Conservation (phyloP, 2,797 vertebrate species). For the Aulostomus chinensis region DNA sequence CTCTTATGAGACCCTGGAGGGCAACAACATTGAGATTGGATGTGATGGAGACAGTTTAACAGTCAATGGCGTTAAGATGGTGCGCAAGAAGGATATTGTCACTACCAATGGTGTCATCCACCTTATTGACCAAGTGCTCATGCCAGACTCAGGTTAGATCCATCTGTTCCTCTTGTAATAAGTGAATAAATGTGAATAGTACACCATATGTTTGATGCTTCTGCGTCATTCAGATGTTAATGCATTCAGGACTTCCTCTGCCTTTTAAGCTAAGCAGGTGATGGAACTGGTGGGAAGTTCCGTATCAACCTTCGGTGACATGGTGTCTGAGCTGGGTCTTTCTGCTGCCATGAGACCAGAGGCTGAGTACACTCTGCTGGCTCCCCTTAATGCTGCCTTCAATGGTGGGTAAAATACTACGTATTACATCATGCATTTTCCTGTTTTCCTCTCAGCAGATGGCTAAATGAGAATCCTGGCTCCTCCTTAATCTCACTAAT, state of each 20-base stretch:
- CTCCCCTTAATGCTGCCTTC: slow-evolving; percentile 88
- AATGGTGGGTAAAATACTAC: slow-evolving; percentile 79
- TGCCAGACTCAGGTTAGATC: slow-evolving; percentile 94
- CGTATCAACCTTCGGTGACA: slow-evolving; percentile 88
- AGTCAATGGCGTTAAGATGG: slow-evolving; percentile 95
- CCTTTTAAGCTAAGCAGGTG: slow-evolving; percentile 90
- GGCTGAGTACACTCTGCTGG: slow-evolving; percentile 91
- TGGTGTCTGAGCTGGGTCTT: slow-evolving; percentile 90
- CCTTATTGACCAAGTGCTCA: slow-evolving; percentile 90
- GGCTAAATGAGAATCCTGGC: slow-evolving; percentile 14
- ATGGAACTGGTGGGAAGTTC: slow-evolving; percentile 87
- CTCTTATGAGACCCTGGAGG: slow-evolving; percentile 91
- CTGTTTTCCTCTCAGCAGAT: slow-evolving; percentile 17
- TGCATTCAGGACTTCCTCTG: slow-evolving; percentile 14
- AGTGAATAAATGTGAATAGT: too few relatives aligned
- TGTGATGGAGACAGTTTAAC: slow-evolving; percentile 94
- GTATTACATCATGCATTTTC: slow-evolving; percentile 7
- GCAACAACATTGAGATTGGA: slow-evolving; percentile 89
- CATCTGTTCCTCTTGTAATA: not conserved
- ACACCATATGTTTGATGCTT: too few relatives aligned
- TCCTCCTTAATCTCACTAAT: not conserved
- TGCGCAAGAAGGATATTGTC: slow-evolving; percentile 93
- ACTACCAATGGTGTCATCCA: slow-evolving; percentile 96
- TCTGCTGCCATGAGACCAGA: slow-evolving; percentile 81
- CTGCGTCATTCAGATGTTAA: slow-evolving; percentile 18